phyloP scores from a whole-genome alignment of 1,140 invertebrate species.

The Trichoplusia ni region DNA sequence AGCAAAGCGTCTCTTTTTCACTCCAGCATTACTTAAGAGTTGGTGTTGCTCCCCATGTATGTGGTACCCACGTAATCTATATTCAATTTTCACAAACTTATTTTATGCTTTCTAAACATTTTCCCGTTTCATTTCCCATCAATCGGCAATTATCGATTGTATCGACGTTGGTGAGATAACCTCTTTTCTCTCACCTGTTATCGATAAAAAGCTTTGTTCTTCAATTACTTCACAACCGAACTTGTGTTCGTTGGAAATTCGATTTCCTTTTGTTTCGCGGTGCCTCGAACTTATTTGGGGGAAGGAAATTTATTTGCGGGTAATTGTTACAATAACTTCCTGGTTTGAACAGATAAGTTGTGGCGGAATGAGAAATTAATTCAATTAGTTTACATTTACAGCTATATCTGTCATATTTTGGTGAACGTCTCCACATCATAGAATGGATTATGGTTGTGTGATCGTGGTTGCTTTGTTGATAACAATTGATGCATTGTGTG shows the following conservation, averaged over 20 bases:
- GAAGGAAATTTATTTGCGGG: constrained; percentile 40
- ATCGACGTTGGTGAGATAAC: constrained; percentile 1
- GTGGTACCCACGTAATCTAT: no score
- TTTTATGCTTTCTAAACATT: no score
- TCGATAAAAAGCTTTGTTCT: constrained; percentile 22
- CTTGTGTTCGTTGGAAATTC: constrained; percentile 23
- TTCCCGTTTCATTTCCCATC: no score
- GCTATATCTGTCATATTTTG: constrained; percentile 9
- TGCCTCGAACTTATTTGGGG: constrained; percentile 22
- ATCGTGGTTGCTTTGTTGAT: neutral
- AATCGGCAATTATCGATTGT: neutral
- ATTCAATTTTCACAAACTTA: no score
- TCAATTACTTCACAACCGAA: constrained; percentile 28
- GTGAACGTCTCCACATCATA: neutral
- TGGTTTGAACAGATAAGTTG: constrained; percentile 14
- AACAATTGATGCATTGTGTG: constrained; percentile 8
- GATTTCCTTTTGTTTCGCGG: constrained; percentile 24
- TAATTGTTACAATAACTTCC: constrained; percentile 38
- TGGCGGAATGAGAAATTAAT: constrained; percentile 28
- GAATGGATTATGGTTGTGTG: neutral
- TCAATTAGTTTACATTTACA: neutral
- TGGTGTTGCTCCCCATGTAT: no score
- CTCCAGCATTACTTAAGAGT: no score
- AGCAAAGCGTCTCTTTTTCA: no score
- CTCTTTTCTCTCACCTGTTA: constrained; percentile 9